Base-by-base conservation (phyloP, 2,888 invertebrate species). In the Tipula confusa region DNA sequence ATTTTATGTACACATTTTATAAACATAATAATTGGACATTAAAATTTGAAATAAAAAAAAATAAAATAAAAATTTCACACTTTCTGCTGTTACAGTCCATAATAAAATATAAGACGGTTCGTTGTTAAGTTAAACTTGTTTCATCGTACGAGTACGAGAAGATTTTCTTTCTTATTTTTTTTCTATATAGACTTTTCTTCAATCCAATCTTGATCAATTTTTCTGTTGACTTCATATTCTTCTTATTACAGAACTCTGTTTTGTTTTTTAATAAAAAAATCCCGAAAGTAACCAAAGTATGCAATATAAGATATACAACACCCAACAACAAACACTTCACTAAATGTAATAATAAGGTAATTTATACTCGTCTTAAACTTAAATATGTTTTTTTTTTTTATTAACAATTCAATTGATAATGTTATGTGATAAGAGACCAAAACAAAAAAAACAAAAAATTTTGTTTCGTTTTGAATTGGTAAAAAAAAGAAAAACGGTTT, bases 1-100 rank as follows among this genome's bases (percentile, higher is more conserved):
- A 24, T 43, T 2, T 15, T 15, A 43, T 5, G 15, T 5, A 64
- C 24, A 64, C 64, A 64, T 64, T 64, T 64, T 64, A 24, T 64
- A 64, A 64, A 64, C 64, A 64, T 64, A 64, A 64, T 64, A 64
- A 64, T 64, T 64, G 64, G 64, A 64, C 64, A 64, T 64, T 64
- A 64, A 43, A 43, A 43, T 43, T n/a, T n/a, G n/a, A n/a, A n/a
- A 43, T 43, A 43, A 64, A 43, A 43, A n/a, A n/a, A 64, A 64
- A 64, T 64, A 64, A 43, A 43, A n/a, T n/a, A 64, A 64, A 64
- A 24, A 64, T 64, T 64, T 64, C 64, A 64, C 64, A 64, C 64
- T 64, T 64, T 64, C 24, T 64, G 64, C 64, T 64, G 9, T 7
- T 9, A 64, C 18, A 64, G 24, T 24, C 18, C 24, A 64, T 64